A percentile compares a stretch with the other conserved stretches of the same genome.
phyloP scores from a whole-genome alignment of 1,140 invertebrate genomes.

The Mactra quadrangularis region DNA sequence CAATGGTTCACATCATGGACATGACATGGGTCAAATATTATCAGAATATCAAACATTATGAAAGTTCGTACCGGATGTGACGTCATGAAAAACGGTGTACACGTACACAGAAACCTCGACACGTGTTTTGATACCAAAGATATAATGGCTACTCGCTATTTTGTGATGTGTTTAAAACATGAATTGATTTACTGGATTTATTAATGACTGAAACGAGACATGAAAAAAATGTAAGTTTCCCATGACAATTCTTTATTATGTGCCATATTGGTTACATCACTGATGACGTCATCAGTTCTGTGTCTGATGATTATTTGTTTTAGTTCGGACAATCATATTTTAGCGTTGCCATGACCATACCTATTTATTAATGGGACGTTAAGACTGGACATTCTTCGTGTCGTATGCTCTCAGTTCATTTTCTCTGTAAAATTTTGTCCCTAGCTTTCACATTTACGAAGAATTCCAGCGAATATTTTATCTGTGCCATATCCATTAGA shows the following conservation, averaged over 20 bases:
- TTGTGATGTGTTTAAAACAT: constrained; percentile 26
- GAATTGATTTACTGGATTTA: neutral
- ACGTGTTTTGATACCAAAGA: constrained; percentile 27
- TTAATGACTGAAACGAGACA: constrained; percentile 4
- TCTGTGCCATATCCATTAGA: constrained; percentile 55
- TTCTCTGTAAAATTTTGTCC: neutral
- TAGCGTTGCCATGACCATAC: constrained; percentile 42
- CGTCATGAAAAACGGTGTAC: too few species aligned
- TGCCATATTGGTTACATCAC: constrained; percentile 10
- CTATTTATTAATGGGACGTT: constrained; percentile 36
- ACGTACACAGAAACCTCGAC: neutral
- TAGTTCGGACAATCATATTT: constrained; percentile 30
- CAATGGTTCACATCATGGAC: constrained; percentile 52
- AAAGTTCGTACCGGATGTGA: neutral
- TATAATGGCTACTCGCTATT: neutral
- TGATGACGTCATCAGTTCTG: constrained; percentile 15
- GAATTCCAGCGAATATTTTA: constrained; percentile 41
- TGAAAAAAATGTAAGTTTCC: neutral
- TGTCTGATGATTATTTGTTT: neutral
- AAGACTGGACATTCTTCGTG: too few species aligned
- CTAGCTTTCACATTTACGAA: constrained; percentile 43
- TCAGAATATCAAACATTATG: constrained; percentile 61
- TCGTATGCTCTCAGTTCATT: too few species aligned
- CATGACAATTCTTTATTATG: constrained; percentile 1
- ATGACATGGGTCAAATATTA: constrained; percentile 62